These are phyloP conservation scores for Camponotus fellah DNA, from an alignment of 2,888 invertebrate species.

Conservation along the genomic window DNA sequence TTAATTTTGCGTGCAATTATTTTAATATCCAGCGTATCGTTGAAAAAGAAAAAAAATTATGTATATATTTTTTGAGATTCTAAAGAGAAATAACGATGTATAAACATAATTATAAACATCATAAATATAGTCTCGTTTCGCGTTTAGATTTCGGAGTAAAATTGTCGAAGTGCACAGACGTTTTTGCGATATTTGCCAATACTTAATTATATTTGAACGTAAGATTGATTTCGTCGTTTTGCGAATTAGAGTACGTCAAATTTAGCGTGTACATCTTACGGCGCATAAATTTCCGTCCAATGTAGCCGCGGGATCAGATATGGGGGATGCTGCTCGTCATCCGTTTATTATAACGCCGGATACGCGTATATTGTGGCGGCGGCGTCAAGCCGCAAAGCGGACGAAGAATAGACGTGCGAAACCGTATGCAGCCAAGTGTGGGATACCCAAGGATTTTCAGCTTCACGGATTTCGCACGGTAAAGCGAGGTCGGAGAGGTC, in stretches of 20 bases:
- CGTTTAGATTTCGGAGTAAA: not conserved
- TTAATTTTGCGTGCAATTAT: not conserved
- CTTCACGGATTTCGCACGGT: conserved; percentile 33
- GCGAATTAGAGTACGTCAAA: not conserved
- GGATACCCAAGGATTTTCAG: conserved; percentile 55
- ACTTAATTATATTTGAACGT: conserved; percentile 4
- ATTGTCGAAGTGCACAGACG: not conserved
- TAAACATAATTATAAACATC: not conserved
- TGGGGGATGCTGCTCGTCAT: conserved; percentile 47
- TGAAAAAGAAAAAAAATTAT: not conserved
- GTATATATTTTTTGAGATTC: not conserved
- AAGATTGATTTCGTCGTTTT: not conserved
- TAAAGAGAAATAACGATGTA: not conserved
- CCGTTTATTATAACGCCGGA: conserved; percentile 53
- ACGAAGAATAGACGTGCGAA: conserved; percentile 55
- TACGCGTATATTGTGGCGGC: conserved; percentile 45
- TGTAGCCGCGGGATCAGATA: conserved; percentile 39
- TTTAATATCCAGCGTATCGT: too few species aligned
- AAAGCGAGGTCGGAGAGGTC: conserved; percentile 41
- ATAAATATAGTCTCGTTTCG: too few species aligned
- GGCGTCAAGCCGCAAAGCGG: conserved; percentile 46
- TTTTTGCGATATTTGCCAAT: not conserved
- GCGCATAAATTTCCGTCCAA: conserved; percentile 41
- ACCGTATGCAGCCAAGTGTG: conserved; percentile 36
- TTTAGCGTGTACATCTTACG: conserved; percentile 28